Conservation (phyloP, 2,888 invertebrate species). For the Mythimna lalbum region DNA sequence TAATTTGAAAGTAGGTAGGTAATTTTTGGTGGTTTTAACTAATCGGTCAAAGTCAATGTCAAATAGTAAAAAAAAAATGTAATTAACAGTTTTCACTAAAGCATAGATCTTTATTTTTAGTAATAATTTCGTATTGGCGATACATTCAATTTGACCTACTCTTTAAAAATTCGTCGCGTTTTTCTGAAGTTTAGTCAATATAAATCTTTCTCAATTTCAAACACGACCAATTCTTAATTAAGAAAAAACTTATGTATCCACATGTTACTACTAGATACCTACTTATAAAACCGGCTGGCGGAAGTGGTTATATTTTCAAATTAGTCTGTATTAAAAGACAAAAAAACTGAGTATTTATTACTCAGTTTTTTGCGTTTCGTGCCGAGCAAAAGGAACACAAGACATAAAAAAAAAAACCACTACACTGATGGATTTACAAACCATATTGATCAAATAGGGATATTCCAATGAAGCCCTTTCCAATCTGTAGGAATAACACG, state of each 20-base stretch:
- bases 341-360: too few species aligned
- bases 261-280: background rate
- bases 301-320: constrained; percentile 11
- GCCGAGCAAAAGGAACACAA: background rate
- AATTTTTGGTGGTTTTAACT: too few species aligned
- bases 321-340: constrained; percentile 3
- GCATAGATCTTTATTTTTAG: background rate
- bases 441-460: background rate
- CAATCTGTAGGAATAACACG: background rate
- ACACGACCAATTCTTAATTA: background rate
- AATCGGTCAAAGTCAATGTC: too few species aligned
- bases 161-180: background rate
- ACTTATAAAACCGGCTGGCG: background rate
- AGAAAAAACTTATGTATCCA: constrained; percentile 8
- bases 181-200: background rate
- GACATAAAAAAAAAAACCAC: too few species aligned
- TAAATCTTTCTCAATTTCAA: constrained; percentile 4
- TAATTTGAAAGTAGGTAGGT: too few species aligned
- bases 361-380: constrained; percentile 9
- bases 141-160: background rate
- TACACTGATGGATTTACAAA: background rate
- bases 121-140: background rate
- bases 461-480: background rate
- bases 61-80: too few species aligned
- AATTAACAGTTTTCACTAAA: background rate